These are phyloP conservation scores for Otocyon megalotis DNA, from an alignment of 2,113 vertebrate genomes.

Conservation along the genomic window DNA sequence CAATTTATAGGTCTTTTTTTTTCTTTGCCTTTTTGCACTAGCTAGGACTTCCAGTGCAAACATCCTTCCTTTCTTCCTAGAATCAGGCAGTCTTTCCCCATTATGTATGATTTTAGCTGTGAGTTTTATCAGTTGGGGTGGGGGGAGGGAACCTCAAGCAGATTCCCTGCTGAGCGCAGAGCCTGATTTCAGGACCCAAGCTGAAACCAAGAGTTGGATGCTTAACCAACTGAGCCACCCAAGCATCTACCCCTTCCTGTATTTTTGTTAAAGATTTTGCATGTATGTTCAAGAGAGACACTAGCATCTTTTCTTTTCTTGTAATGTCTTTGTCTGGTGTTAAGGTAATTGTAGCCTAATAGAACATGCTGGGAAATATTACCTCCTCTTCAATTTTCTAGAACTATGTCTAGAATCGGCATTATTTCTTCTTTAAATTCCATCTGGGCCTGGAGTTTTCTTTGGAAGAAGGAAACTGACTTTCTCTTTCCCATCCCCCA, in stretches of 20 bases:
- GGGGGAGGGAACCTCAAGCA: neutral
- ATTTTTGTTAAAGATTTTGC: neutral
- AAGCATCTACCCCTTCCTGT: neutral
- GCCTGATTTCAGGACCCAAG: neutral
- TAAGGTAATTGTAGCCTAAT: neutral
- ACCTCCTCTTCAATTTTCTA: neutral
- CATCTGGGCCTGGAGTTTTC: neutral
- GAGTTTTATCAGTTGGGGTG: neutral
- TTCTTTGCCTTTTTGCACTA: neutral
- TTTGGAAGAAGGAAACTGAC: neutral
- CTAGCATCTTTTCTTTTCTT: neutral
- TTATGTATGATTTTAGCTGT: neutral
- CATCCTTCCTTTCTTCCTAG: neutral
- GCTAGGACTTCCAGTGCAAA: neutral
- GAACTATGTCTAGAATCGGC: neutral
- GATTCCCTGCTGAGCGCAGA: neutral
- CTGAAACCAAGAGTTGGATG: neutral
- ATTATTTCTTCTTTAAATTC: slow-evolving; percentile 6
- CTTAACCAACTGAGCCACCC: neutral
- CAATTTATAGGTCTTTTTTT: neutral
- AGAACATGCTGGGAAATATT: neutral
- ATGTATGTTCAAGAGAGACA: neutral
- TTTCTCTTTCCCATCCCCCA: neutral
- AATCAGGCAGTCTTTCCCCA: neutral
- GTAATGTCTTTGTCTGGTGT: neutral